Evolutionary conservation across 2,113 vertebrate genomes (phyloP), one percentile per base, ranked within the genome.

Genomic region (Corythornis cristatus): DNA sequence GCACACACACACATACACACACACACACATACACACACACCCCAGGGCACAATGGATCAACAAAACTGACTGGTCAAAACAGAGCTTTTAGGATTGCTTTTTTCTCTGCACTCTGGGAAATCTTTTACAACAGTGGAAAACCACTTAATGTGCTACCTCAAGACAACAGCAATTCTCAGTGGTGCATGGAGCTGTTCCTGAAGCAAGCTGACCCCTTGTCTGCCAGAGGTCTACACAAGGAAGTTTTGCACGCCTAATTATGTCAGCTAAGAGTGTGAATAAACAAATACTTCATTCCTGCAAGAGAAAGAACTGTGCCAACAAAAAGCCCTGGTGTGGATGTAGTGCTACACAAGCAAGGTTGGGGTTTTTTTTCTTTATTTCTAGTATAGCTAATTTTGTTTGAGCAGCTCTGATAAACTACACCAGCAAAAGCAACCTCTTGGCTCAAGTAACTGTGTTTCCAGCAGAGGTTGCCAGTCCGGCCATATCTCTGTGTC

Each of bases 381-480:
- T 80, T 92, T 72, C 77, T 50, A n/a, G 29, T 71, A 57, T 25
- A 78, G 65, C 65, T 64, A 31, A 72, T 86, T 86, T 86, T 61
- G 57, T 88, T 93, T 90, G 83, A 65, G 92, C 80, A 83, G 88
- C 76, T 71, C 72, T 2, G 45, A 90, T 93, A 95, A 96, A 90
- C 73, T 72, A 68, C 57, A 88, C 48, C 40, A 88, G 64, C 56
- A 35, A 81, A 94, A 95, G 76, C 90, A 95, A 81, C 26, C 21
- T 86, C 92, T 95, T 96, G 95, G 93, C 95, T 86, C 2, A 0
- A 67, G 21, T 20, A 65, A 71, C 56, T 50, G 26, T 78, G 76
- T 95, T 96, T 95, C 95, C 88, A 96, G 88, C 1, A 1, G 2
- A 67, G 83, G 76, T n/a, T 96, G 93, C 90, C 65, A 86, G 65